These are phyloP conservation scores for Penaeus indicus DNA, from an alignment of 1,140 invertebrate genomes.

Conservation along the genomic window DNA sequence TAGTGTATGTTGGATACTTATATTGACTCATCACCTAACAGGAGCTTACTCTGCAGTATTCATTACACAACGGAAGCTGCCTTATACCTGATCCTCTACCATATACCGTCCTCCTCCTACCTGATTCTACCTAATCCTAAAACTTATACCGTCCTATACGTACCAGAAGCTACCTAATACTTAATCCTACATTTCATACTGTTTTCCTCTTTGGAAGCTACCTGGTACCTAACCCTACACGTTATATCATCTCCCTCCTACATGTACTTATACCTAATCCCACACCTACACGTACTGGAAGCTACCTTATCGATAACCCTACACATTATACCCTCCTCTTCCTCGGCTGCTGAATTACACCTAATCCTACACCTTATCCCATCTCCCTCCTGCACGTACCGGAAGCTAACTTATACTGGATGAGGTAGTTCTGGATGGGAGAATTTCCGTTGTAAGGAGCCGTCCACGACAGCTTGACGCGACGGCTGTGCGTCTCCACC, in stretches of 20 bases:
- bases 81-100: too few relatives aligned
- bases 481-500: constrained; percentile 89
- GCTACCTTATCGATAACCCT: constrained; percentile 82
- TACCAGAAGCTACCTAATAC: constrained; percentile 90
- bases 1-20: too few relatives aligned
- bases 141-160: constrained; percentile 67
- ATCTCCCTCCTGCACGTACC: constrained; percentile 74
- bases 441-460: constrained; percentile 96
- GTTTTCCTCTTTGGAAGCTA: too few relatives aligned
- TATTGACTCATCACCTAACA: too few relatives aligned
- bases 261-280: constrained; percentile 73
- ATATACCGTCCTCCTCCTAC: too few relatives aligned
- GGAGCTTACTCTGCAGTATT: too few relatives aligned
- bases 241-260: constrained; percentile 64
- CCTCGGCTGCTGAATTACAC: too few relatives aligned
- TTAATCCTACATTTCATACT: constrained; percentile 68
- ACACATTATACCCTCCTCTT: too few relatives aligned
- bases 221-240: too few relatives aligned
- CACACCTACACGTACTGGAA: constrained; percentile 76
- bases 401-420: constrained; percentile 93
- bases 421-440: constrained; percentile 89
- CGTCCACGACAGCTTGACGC: constrained; percentile 92
- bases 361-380: too few relatives aligned
- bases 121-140: too few relatives aligned
- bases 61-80: too few relatives aligned